phyloP scores from a whole-genome alignment of 2,888 invertebrate genomes.

The Amblyjoppa proteus region DNA sequence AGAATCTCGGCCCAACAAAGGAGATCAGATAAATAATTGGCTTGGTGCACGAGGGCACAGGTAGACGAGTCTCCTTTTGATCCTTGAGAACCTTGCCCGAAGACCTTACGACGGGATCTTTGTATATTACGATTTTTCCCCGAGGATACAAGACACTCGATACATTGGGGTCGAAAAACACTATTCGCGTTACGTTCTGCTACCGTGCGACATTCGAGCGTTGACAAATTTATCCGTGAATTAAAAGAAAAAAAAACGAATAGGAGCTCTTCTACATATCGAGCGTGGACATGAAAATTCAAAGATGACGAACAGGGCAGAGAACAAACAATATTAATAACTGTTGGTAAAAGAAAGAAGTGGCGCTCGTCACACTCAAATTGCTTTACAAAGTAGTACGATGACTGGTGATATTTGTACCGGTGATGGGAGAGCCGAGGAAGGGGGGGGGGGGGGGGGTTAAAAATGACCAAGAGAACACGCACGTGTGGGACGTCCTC shows the following conservation, averaged over 20 bases:
- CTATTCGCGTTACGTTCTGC: conserved; percentile 56
- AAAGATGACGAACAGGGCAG: conserved; percentile 22
- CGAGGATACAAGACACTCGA: conserved; percentile 78
- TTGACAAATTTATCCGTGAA: conserved; percentile 43
- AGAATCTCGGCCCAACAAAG: conserved; percentile 75
- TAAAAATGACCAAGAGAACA: conserved; percentile 59
- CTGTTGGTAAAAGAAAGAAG: conserved; percentile 45
- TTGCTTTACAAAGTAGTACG: conserved; percentile 57
- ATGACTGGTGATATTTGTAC: conserved; percentile 57
- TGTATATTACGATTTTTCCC: conserved; percentile 28
- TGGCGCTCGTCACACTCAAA: conserved; percentile 60
- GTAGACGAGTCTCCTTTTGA: conserved; percentile 80
- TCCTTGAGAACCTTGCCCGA: conserved; percentile 79
- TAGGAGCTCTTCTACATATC: background rate
- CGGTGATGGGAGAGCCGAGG: conserved; percentile 18
- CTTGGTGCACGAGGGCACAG: conserved; percentile 82
- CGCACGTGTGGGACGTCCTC: conserved; percentile 65
- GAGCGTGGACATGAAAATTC: background rate
- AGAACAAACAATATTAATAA: conserved; percentile 52
- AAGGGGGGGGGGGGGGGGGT: conserved; percentile 32
- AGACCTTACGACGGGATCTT: conserved; percentile 72
- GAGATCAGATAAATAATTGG: conserved; percentile 84
- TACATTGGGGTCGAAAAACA: conserved; percentile 78
- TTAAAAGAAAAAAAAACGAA: conserved; percentile 31
- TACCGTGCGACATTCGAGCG: conserved; percentile 56